Conservation (phyloP, 92 coral and sea anemone genomes). For the Palythoa grandis region DNA sequence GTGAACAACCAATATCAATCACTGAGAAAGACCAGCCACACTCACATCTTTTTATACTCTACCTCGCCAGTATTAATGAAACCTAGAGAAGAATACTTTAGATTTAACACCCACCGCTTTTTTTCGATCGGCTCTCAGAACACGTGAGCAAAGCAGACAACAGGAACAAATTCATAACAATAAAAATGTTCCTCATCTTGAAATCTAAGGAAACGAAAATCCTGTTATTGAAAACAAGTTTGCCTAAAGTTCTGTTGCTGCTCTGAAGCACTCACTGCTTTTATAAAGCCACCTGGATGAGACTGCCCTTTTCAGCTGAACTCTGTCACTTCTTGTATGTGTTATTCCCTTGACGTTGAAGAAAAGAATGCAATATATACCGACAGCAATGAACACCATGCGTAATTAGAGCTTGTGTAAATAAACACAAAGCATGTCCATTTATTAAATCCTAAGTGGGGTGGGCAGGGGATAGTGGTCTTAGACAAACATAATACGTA, state of each 20-base stretch:
- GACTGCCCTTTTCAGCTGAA: not conserved
- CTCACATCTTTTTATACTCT: too few relatives aligned
- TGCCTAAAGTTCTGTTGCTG: not conserved
- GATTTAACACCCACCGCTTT: constrained; percentile 1
- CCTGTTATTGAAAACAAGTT: not conserved
- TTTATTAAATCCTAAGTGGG: constrained; percentile 7
- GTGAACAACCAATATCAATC: too few relatives aligned
- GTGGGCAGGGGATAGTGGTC: not conserved
- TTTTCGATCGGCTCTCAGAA: constrained; percentile 22
- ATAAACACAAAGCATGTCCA: constrained; percentile 18
- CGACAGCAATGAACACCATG: not conserved
- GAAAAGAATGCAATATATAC: not conserved
- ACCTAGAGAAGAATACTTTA: too few relatives aligned
- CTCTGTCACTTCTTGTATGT: not conserved
- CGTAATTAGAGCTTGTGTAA: constrained; percentile 45
- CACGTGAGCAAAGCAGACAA: not conserved
- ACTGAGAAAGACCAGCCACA: too few relatives aligned
- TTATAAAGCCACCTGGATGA: not conserved
- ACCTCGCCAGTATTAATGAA: too few relatives aligned
- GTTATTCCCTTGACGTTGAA: constrained; percentile 14
- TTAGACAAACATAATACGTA: too few relatives aligned
- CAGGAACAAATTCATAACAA: not conserved
- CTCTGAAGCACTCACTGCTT: not conserved
- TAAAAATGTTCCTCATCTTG: not conserved
- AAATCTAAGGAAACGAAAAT: not conserved